Conservation (phyloP, 2,113 vertebrate species). For the Heterocephalus glaber region DNA sequence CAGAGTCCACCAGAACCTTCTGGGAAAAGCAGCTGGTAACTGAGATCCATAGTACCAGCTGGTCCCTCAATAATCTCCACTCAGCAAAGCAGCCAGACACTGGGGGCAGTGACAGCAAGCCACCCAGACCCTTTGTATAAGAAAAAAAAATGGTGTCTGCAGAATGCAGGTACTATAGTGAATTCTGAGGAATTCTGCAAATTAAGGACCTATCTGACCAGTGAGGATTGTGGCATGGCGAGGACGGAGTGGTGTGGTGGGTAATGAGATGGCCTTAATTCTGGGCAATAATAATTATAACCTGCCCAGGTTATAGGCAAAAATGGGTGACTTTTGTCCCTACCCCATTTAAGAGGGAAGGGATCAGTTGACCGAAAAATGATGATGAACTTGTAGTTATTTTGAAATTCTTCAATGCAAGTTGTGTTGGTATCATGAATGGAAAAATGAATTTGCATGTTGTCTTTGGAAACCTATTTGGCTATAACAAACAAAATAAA, state of each 20-base stretch:
- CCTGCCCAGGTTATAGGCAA: constrained; percentile 59
- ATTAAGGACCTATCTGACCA: constrained; percentile 83
- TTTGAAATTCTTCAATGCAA: constrained; percentile 42
- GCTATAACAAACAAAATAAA: constrained; percentile 42
- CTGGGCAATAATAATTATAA: constrained; percentile 75
- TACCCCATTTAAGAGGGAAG: background rate
- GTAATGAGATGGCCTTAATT: constrained; percentile 76
- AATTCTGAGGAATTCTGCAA: constrained; percentile 78
- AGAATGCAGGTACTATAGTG: constrained; percentile 75
- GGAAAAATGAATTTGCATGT: background rate
- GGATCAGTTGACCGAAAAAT: background rate
- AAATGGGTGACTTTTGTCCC: constrained; percentile 60
- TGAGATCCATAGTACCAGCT: background rate
- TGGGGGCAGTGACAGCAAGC: background rate
- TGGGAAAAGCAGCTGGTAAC: background rate
- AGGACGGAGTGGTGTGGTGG: constrained; percentile 58
- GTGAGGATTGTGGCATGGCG: constrained; percentile 77
- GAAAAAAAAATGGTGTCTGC: constrained; percentile 67
- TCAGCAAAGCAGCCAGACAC: background rate
- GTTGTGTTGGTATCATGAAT: constrained; percentile 10
- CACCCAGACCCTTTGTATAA: background rate
- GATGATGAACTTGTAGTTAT: constrained; percentile 13
- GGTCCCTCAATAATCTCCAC: background rate
- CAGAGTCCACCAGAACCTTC: background rate
- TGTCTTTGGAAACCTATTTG: constrained; percentile 54